Evolutionary conservation across 1,140 invertebrate genomes (phyloP), one percentile per base, ranked within the genome.

Genomic region (Drosophila parabipectinata): DNA sequence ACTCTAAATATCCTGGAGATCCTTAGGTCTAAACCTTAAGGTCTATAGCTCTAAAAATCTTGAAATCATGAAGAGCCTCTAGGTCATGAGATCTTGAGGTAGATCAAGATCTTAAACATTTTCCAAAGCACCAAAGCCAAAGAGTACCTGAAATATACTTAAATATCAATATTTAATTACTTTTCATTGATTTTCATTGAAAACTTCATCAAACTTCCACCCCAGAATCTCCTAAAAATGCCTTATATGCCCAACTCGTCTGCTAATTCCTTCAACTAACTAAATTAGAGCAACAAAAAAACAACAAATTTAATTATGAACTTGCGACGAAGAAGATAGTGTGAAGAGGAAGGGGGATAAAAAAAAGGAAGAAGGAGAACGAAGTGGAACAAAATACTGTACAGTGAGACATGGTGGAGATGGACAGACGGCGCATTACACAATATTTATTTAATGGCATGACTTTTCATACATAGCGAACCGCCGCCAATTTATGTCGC

Each of bases 381-480:
- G 18, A 18, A 21, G 12, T 3, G 18, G 12, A 1, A 12, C 5
- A n/a, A 15, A 9, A 48, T 7, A 28, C 26, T 28, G 26, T 28
- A 28, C 26, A 28, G 26, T 28, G 26, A 28, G 57, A 28, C 52
- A 55, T 14, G 32, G 63, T 14, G 32, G 63, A 44, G 61, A 37
- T n/a, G 41, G 63, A 55, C 63, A 50, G 63, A 69, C 83, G 45
- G 63, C 54, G 32, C 60, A 80, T 85, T 77, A 80, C 58, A 85
- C 67, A 80, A 84, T 80, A 77, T 80, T 74, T 73, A 85, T 80
- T 80, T 73, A 77, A 80, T 80, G 77, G 68, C 68, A 78, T 82
- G 83, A 74, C 74, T 81, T 82, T 81, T 78, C 81, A 79, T 77
- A 79, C 61, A 60, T 15, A 50, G 52, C 24, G 47, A 66, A 53